phyloP scores from a whole-genome alignment of 2,888 invertebrate genomes.

The Caenorhabditis panamensis region DNA sequence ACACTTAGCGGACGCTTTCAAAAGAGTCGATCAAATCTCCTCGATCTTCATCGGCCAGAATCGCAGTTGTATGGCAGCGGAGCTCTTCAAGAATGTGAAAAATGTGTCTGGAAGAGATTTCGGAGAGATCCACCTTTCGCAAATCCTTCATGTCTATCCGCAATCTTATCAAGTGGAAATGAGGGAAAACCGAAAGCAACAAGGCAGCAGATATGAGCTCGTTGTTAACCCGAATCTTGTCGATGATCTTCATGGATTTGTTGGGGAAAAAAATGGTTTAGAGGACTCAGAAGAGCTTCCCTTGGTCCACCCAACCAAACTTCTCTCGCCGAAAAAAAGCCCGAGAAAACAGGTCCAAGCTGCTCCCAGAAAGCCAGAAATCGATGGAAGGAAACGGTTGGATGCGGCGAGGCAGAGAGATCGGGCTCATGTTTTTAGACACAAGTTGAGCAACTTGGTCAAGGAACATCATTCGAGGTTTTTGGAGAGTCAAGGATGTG shows the following conservation, averaged over 20 bases:
- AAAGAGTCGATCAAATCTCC: slow-evolving; percentile 49
- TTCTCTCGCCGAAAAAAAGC: slow-evolving; percentile 55
- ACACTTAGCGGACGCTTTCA: slow-evolving; percentile 40
- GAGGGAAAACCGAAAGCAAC: slow-evolving; percentile 40
- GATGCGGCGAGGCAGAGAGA: slow-evolving; percentile 59
- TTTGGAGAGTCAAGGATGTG: slow-evolving; percentile 52
- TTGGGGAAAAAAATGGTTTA: slow-evolving; percentile 12
- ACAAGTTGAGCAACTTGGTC: slow-evolving; percentile 44
- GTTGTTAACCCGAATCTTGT: slow-evolving; percentile 45
- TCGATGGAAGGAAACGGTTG: slow-evolving; percentile 34
- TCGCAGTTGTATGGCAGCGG: slow-evolving; percentile 29
- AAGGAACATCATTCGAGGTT: slow-evolving; percentile 36
- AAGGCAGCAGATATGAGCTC: slow-evolving; percentile 51
- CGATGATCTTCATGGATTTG: slow-evolving; percentile 51
- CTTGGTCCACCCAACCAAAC: slow-evolving; percentile 40
- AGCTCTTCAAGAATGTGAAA: slow-evolving; percentile 47
- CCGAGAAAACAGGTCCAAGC: slow-evolving; percentile 40
- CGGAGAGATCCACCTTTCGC: slow-evolving; percentile 33
- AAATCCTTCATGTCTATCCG: slow-evolving; percentile 61
- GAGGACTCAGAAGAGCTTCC: slow-evolving; percentile 28
- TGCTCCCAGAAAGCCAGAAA: slow-evolving; percentile 29
- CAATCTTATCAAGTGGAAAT: slow-evolving; percentile 48
- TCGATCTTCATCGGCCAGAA: slow-evolving; percentile 37
- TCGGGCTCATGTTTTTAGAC: slow-evolving; percentile 41
- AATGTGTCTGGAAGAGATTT: slow-evolving; percentile 46